Evolutionary conservation across 2,888 invertebrate genomes (phyloP), one percentile per base, ranked within the genome.

Genomic region (Plagodis dolabraria): DNA sequence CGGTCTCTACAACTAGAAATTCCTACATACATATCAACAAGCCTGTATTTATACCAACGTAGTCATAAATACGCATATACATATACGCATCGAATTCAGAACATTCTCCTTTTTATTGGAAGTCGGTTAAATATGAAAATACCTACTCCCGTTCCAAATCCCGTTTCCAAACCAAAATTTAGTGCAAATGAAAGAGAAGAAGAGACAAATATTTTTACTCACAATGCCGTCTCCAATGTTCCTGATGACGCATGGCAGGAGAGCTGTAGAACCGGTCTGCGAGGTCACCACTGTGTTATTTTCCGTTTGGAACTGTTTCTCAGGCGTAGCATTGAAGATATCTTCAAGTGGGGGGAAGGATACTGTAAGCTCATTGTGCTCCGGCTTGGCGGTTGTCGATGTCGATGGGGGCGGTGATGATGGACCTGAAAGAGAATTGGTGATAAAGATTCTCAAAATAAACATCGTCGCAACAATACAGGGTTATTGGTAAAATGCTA

Each of bases 171-270:
- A 22, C 22, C 22, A 22, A 4, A 22, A 22, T 22, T 22, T 22
- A 22, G 22, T 22, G 2, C 4, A 22, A 1, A 22, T 22, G 22
- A 22, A 22, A 22, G 22, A 22, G 22, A 22, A 22, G 22, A 22
- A 22, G 22, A 22, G 4, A 22, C 22, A 22, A 22, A 22, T 22
- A 22, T 22, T 22, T 22, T 22, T 73, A 95, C 97, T 96, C 87
- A 97, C 97, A 94, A 96, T 96, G 75, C 97, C 97, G 85, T 97
- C 97, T 53, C 97, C 97, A 73, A 97, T 96, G 82, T 97, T 96
- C 82, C 96, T 96, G 67, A 97, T 96, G 66, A 96, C 94, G 83
- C 97, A 97, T 0, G 97, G 97, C 65, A 97, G 93, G 60, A 96
- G 93, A 5, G 97, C 97, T 0, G 96, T 97, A 61, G 97, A 96